Evolutionary conservation across 2,888 invertebrate genomes (phyloP).

Genomic region (Cantharis flavilabris): DNA sequence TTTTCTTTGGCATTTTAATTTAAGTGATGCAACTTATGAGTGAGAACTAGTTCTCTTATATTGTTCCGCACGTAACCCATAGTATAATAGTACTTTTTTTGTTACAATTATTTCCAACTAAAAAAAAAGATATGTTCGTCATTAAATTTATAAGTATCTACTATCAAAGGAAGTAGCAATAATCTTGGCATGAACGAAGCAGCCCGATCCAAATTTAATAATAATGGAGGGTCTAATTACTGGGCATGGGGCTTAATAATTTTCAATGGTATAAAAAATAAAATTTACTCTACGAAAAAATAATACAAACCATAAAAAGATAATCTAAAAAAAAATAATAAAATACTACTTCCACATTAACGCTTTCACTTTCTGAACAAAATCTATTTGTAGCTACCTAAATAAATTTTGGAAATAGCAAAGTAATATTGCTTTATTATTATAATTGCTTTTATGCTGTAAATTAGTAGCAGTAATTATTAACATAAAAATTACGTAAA

Average conservation of each 20-base stretch:
- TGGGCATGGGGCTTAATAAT: not conserved
- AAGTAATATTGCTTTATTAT: not conserved
- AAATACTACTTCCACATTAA: not conserved
- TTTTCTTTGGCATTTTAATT: conserved; percentile 6
- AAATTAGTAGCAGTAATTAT: not conserved
- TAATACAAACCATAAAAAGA: not conserved
- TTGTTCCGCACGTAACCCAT: not conserved
- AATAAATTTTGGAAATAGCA: not conserved
- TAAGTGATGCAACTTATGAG: not conserved
- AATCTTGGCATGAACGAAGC: not conserved
- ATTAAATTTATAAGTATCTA: not conserved
- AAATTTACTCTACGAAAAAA: not conserved
- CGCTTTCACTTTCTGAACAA: not conserved
- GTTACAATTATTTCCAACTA: not conserved
- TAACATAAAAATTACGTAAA: not conserved
- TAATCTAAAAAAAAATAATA: not conserved
- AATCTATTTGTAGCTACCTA: not conserved
- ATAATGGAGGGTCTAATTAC: not conserved
- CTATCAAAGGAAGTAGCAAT: not conserved
- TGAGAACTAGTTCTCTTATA: not conserved
- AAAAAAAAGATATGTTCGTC: not conserved
- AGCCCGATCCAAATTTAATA: not conserved
- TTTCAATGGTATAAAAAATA: not conserved
- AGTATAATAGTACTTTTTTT: not conserved
- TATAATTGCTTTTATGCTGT: not conserved